Evolutionary conservation across 64 coral and sea anemone species (phyloP).

Genomic region (Anthopleura sola): DNA sequence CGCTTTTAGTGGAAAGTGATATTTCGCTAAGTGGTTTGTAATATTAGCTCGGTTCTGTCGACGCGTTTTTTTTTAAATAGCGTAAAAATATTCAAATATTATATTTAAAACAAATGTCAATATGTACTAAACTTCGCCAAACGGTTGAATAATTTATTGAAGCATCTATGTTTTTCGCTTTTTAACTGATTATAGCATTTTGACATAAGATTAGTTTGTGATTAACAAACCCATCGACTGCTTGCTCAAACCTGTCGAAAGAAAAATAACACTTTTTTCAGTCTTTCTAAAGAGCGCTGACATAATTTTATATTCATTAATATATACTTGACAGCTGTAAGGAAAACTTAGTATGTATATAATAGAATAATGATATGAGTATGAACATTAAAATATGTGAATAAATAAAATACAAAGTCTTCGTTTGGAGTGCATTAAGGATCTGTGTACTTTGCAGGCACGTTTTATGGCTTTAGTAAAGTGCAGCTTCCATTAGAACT

Average conservation of each 20-base stretch:
- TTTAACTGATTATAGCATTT: not conserved
- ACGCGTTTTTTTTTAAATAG: not conserved
- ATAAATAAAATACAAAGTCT: not conserved
- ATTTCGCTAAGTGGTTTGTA: not conserved
- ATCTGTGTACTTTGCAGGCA: not conserved
- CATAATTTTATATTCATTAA: not conserved
- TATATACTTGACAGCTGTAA: not conserved
- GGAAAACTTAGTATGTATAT: not conserved
- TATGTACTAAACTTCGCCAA: not conserved
- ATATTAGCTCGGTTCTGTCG: not conserved
- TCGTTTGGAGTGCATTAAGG: not conserved
- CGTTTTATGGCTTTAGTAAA: not conserved
- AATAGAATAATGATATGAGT: not conserved
- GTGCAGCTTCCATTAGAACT: no score
- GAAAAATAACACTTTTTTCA: not conserved
- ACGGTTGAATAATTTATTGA: constrained; percentile 1
- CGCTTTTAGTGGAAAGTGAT: not conserved
- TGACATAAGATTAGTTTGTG: not conserved
- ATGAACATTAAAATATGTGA: not conserved
- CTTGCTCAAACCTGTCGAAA: not conserved
- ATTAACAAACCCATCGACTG: not conserved
- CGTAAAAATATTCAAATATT: not conserved
- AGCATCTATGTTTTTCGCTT: not conserved
- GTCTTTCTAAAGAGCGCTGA: not conserved
- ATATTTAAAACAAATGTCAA: constrained; percentile 13